These are phyloP conservation scores for Orcinus orca DNA, from an alignment of 2,113 vertebrate species.

Conservation along the genomic window DNA sequence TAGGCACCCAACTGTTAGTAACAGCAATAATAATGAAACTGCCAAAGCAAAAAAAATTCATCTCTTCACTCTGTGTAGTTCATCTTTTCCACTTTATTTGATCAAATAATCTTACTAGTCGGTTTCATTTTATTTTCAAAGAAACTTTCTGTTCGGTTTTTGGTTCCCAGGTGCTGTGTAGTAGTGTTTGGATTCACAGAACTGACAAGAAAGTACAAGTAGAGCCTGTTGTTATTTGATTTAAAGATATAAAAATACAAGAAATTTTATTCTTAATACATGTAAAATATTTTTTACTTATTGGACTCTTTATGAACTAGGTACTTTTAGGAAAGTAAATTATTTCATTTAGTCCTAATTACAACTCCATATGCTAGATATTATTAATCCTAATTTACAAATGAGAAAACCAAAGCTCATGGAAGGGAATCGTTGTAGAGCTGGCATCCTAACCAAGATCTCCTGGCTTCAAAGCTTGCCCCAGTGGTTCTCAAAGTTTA, in stretches of 20 bases:
- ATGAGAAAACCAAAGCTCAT: neutral
- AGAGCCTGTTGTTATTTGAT: neutral
- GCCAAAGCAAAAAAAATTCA: neutral
- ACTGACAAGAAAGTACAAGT: neutral
- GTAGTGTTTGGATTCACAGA: neutral
- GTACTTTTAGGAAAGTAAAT: neutral
- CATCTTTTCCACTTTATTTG: conserved; percentile 19
- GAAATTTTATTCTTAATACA: neutral
- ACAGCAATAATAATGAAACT: neutral
- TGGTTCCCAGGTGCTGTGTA: neutral
- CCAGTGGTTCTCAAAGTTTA: neutral
- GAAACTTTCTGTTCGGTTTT: neutral
- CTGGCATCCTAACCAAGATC: neutral
- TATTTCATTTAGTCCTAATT: neutral
- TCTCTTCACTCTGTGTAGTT: neutral
- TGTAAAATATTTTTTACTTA: neutral
- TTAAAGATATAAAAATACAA: neutral
- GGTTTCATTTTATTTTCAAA: conserved; percentile 31
- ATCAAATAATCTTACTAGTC: neutral
- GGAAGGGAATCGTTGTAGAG: neutral
- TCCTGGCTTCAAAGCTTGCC: neutral
- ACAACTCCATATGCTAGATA: neutral
- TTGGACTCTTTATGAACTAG: neutral
- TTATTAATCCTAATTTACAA: neutral
- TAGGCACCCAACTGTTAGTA: conserved; percentile 18